Percentiles rank a stretch among this genome's conserved stretches.
These are phyloP conservation scores for Gymnopithys bicolor DNA, from an alignment of 2,797 vertebrate species.

Conservation along the genomic window DNA sequence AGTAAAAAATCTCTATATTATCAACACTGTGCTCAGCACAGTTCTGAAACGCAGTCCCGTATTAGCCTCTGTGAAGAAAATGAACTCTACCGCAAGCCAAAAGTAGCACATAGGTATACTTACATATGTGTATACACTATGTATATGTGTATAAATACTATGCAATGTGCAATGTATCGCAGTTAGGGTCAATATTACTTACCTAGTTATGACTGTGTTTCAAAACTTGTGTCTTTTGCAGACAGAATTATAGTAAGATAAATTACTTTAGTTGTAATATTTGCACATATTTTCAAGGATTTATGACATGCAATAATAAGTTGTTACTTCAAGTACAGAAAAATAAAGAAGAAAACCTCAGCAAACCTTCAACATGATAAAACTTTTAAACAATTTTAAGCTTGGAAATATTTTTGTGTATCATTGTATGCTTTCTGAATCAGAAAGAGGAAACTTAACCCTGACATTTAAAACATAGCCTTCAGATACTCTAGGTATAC, in stretches of 20 bases:
- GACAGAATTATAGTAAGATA: neutral
- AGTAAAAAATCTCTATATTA: neutral
- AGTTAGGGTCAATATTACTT: neutral
- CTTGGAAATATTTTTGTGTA: neutral
- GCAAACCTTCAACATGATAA: neutral
- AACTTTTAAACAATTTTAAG: neutral
- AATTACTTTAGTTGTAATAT: neutral
- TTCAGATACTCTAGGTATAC: neutral
- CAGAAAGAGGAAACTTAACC: neutral
- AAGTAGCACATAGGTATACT: neutral
- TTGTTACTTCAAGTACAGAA: neutral
- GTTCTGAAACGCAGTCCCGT: neutral
- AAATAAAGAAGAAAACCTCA: neutral
- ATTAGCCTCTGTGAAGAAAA: neutral
- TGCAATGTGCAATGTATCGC: neutral
- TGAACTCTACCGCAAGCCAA: accelerated
- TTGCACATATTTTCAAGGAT: neutral
- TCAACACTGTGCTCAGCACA: neutral
- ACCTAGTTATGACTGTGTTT: neutral
- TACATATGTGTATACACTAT: neutral
- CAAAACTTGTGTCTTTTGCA: neutral
- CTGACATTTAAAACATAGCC: neutral
- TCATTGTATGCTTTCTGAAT: neutral
- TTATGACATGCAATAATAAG: neutral
- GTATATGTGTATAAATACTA: neutral